Conservation (phyloP, 2,113 vertebrate species). For the Anolis carolinensis region DNA sequence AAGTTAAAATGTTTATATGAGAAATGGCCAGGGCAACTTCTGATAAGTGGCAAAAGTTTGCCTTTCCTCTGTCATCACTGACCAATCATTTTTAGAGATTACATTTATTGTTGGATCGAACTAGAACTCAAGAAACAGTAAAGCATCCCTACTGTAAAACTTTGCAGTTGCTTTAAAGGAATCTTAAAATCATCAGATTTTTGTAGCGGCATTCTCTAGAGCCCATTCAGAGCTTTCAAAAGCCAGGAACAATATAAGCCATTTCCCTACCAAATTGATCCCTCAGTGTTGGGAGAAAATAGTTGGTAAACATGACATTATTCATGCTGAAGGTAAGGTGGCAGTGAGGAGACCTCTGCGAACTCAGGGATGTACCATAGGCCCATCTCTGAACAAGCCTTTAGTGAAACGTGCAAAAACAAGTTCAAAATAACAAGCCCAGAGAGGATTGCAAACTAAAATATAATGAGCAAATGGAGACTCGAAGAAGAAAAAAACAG, state of each 20-base stretch:
- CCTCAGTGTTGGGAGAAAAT: neutral
- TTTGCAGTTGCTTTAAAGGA: neutral
- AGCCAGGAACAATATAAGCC: neutral
- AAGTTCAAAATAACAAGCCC: neutral
- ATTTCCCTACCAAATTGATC: slow-evolving; percentile 10
- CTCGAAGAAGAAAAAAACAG: no score
- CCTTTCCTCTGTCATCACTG: neutral
- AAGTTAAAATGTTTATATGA: neutral
- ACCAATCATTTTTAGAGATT: neutral
- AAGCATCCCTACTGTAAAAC: neutral
- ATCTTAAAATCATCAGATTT: neutral
- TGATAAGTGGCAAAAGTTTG: neutral
- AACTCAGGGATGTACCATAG: neutral
- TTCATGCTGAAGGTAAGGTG: neutral
- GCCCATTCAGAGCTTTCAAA: neutral
- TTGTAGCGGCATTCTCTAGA: neutral
- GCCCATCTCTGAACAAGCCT: neutral
- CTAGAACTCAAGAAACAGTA: neutral
- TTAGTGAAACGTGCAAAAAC: neutral
- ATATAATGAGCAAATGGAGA: slow-evolving; percentile 5
- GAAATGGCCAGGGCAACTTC: neutral
- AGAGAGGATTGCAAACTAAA: neutral
- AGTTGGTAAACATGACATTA: neutral
- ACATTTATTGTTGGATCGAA: neutral
- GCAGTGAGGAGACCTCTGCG: no score